A percentile compares a stretch with the other conserved stretches of the same genome.
Conservation (phyloP, 2,797 vertebrate genomes). For the Pseudomugil gertrudae region DNA sequence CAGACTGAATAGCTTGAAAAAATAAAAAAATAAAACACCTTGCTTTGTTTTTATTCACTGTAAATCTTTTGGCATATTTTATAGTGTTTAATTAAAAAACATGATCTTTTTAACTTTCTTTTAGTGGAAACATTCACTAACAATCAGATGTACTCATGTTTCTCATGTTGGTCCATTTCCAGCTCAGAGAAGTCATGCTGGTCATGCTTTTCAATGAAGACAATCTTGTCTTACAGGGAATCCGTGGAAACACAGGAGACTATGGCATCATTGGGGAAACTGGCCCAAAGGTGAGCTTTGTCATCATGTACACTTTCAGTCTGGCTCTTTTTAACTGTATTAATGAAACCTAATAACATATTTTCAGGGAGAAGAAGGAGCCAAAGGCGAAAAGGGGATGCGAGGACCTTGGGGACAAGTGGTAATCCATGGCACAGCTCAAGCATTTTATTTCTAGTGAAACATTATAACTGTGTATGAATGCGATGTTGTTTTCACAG, state of each 20-base stretch:
- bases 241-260: constrained; percentile 70
- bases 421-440: constrained; percentile 64
- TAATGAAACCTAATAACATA: constrained; percentile 41
- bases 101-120: no score
- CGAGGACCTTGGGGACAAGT: constrained; percentile 74
- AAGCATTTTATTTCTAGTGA: constrained; percentile 17
- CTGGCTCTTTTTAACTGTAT: constrained; percentile 27
- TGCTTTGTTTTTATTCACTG: neutral
- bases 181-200: neutral
- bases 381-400: constrained; percentile 82
- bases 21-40: neutral
- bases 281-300: constrained; percentile 70
- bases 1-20: neutral
- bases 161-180: neutral
- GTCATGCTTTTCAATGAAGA: constrained; percentile 10
- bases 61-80: neutral
- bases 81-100: neutral
- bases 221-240: constrained; percentile 62
- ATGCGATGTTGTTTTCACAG: constrained; percentile 66
- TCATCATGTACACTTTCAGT: constrained; percentile 2
- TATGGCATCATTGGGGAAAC: constrained; percentile 77
- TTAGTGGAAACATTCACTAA: constrained; percentile 8
- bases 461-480: constrained; percentile 28
- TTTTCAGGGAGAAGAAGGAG: constrained; percentile 75
- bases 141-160: constrained; percentile 16